Conservation (phyloP, 2,113 vertebrate genomes). For the Alouatta palliata region DNA sequence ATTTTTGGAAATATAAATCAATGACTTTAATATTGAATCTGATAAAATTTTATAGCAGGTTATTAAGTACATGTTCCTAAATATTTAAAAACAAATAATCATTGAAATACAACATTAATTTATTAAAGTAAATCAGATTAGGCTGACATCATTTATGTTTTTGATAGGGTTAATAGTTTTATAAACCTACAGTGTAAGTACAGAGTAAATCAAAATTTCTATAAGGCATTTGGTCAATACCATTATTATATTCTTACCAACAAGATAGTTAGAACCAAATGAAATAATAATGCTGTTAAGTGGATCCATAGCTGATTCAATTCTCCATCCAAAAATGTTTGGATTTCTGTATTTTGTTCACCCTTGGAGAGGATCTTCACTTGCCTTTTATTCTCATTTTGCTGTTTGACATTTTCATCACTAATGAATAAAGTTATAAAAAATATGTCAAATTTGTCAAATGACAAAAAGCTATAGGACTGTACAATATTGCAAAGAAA, state of each 20-base stretch:
- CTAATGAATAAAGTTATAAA: background rate
- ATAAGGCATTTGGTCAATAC: background rate
- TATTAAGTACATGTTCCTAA: constrained; percentile 8
- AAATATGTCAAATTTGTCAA: background rate
- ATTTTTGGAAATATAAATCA: constrained; percentile 9
- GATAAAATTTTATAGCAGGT: background rate
- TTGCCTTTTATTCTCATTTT: constrained; percentile 28
- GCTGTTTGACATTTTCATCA: background rate
- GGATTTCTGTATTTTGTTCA: background rate
- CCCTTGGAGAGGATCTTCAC: background rate
- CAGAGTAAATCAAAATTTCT: background rate
- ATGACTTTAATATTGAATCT: background rate
- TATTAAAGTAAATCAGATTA: constrained; percentile 24
- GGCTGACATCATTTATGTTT: background rate
- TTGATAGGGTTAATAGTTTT: background rate
- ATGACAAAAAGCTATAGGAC: background rate
- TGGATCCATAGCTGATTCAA: background rate
- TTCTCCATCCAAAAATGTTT: background rate
- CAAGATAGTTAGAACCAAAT: background rate
- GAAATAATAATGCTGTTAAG: background rate
- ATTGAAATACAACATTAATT: background rate
- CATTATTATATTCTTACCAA: background rate
- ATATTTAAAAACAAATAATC: background rate
- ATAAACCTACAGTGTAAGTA: background rate
- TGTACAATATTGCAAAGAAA: background rate